A percentile compares a stretch with the other conserved stretches of the same genome.
Conservation (phyloP, 2,797 vertebrate species). For the Somateria mollissima region DNA sequence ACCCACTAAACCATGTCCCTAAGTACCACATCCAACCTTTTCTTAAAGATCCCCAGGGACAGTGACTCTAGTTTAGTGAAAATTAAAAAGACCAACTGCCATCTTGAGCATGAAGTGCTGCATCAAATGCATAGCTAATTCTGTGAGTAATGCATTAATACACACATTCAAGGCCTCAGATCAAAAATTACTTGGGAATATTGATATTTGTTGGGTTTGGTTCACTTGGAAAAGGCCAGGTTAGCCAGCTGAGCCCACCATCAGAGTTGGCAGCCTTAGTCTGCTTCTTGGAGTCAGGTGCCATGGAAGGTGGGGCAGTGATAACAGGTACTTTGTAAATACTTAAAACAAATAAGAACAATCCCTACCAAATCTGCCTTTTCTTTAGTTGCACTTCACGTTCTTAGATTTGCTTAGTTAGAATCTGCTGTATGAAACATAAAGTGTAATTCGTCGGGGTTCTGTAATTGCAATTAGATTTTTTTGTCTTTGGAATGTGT, state of each 20-base stretch:
- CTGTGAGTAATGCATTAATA: background rate
- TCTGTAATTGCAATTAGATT: background rate
- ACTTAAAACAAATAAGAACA: background rate
- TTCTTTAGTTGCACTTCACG: background rate
- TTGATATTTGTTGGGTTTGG: background rate
- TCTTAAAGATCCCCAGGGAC: too few relatives aligned
- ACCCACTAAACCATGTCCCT: too few relatives aligned
- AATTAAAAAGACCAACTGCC: background rate
- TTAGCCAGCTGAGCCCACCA: background rate
- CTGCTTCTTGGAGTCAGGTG: fast-evolving
- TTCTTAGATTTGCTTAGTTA: background rate
- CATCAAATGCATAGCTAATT: background rate
- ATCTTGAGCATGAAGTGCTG: background rate
- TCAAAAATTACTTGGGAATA: background rate
- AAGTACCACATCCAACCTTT: too few relatives aligned
- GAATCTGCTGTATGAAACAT: background rate
- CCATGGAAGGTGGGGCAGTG: background rate
- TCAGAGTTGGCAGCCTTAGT: background rate
- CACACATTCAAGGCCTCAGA: background rate
- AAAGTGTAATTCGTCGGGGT: background rate
- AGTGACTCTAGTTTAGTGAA: background rate
- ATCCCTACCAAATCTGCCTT: background rate
- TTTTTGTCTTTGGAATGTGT: background rate
- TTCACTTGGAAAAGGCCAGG: background rate
- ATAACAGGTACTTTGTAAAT: background rate